Percentiles rank a stretch among this genome's conserved stretches.
Conservation (phyloP, 2,113 vertebrate species). For the Psilopsiagon aymara region DNA sequence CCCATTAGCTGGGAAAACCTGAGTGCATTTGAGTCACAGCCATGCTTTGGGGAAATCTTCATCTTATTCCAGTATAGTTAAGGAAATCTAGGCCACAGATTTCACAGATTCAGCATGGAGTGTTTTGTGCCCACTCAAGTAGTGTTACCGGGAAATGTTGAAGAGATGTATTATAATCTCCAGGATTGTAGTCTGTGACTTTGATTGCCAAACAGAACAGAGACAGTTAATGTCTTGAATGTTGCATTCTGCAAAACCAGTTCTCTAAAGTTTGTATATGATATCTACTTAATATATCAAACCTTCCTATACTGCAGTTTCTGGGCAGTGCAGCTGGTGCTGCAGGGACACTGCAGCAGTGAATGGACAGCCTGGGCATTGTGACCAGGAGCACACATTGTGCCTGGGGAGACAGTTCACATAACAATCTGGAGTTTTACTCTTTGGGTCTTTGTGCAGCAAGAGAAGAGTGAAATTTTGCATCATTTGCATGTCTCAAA, state of each 20-base stretch:
- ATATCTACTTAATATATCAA: neutral
- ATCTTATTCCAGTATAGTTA: conserved; percentile 8
- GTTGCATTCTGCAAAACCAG: neutral
- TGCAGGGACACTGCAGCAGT: neutral
- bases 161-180: neutral
- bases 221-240: neutral
- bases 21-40: neutral
- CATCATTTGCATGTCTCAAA: neutral
- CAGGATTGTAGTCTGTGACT: neutral
- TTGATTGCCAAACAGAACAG: neutral
- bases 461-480: neutral
- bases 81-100: neutral
- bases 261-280: neutral
- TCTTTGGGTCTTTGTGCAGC: conserved; percentile 29
- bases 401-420: neutral
- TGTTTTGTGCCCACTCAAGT: neutral
- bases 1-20: conserved; percentile 51
- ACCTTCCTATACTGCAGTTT: neutral
- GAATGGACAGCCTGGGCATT: neutral
- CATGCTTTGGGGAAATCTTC: neutral
- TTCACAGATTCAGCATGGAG: neutral
- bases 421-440: neutral
- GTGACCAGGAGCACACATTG: neutral
- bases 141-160: neutral
- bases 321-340: neutral